phyloP scores from a whole-genome alignment of 2,797 vertebrate species.

The Lacerta agilis region DNA sequence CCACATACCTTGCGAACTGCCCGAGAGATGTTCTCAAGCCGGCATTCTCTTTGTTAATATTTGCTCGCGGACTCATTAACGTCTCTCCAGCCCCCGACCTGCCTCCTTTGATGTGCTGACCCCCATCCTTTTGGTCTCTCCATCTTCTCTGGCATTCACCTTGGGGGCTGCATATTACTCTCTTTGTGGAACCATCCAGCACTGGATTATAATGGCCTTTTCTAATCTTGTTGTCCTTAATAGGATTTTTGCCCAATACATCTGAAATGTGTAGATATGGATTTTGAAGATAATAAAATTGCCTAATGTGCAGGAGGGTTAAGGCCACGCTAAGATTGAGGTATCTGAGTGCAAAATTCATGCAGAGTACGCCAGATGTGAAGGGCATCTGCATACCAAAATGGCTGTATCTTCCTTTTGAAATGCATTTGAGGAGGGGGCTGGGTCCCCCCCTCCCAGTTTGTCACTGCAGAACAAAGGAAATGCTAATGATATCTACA shows the following conservation, averaged over 20 bases:
- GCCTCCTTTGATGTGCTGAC: conserved; percentile 27
- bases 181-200: not conserved
- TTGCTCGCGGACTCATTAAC: conserved; percentile 36
- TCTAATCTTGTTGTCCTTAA: conserved; percentile 28
- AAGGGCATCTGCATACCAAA: not conserved
- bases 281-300: conserved; percentile 47
- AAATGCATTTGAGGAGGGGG: not conserved
- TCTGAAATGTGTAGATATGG: conserved; percentile 30
- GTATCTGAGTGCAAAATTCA: not conserved
- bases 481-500: no score
- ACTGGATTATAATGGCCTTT: conserved; percentile 15
- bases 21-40: conserved; percentile 35
- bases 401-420: not conserved
- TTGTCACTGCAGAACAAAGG: not conserved
- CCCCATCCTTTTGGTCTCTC: conserved; percentile 3
- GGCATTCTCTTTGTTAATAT: conserved; percentile 46
- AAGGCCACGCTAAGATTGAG: not conserved
- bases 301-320: not conserved
- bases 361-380: not conserved
- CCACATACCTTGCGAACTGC: conserved; percentile 57
- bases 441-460: not conserved
- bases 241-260: conserved; percentile 14
- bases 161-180: conserved; percentile 9
- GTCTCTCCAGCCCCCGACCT: not conserved
- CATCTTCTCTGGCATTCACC: conserved; percentile 1